Base-by-base conservation (phyloP, 2,113 vertebrate species). In the Peromyscus maniculatus region DNA sequence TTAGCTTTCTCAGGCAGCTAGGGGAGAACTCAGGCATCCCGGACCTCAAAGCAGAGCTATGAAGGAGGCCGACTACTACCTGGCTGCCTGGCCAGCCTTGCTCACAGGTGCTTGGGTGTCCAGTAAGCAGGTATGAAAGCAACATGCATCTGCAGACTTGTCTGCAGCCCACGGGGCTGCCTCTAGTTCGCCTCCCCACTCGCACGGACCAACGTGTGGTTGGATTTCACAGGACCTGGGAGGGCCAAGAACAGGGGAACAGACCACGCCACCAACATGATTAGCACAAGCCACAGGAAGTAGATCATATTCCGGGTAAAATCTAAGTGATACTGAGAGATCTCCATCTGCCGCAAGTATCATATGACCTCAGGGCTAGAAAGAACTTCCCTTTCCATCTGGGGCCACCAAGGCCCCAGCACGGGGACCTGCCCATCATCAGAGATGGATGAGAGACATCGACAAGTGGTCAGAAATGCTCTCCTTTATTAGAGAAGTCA, bases 1-100 rank as follows among this genome's bases (percentile, higher is more conserved):
- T 10, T 8, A 10, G 55, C 57, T 79, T 84, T 46, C 82, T 95
- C 31, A 49, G 43, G 72, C 5, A 7, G 78, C 79, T 52, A 59
- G 67, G 62, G 74, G 55, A 64, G 36, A 88, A 88, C 39, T 13
- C 64, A 83, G 43, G 22, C 55, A 74, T 15, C 43, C 66, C 4
- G 11, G 52, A 62, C 67, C 62, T 93, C 86, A 79, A n/a, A 95
- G 80, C 39, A 86, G 88, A 95, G 83, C 87, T 52, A 4, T 46
- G 52, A 91, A 95, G 82, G 72, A 64, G 92, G 59, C n/a, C 43
- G 66, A 49, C 87, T 33, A 59, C 49, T 26, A 39, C 52, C 43
- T 19, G 2, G 1, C 80, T 55, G 16, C 46, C 33, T 77, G 80
- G 43, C 28, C 52, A 52, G 57, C 46, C 55, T 77, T 67, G 5